phyloP scores from a whole-genome alignment of 2,113 vertebrate species.

The Onychostruthus taczanowskii region DNA sequence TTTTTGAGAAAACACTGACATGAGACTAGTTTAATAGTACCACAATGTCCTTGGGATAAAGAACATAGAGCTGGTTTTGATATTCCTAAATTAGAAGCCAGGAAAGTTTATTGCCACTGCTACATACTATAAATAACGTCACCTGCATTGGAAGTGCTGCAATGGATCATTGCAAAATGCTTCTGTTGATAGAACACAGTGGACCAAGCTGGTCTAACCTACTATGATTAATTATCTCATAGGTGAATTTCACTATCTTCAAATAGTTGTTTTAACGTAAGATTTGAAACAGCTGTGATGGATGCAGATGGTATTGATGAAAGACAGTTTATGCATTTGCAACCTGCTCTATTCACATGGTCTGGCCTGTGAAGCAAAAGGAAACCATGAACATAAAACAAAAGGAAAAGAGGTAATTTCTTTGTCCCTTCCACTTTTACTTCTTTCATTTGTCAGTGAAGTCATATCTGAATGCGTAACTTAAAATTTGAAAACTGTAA shows the following conservation, averaged over 20 bases:
- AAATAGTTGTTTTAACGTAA: not conserved
- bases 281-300: not conserved
- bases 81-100: not conserved
- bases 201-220: not conserved
- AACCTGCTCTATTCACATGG: not conserved
- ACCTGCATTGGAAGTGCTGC: not conserved
- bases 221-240: not conserved
- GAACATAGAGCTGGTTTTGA: not conserved
- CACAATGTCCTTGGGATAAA: not conserved
- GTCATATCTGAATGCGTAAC: not conserved
- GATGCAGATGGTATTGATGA: not conserved
- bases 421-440: not conserved
- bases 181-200: constrained; percentile 1
- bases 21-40: not conserved
- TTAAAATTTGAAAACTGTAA: not conserved
- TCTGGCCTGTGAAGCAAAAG: not conserved
- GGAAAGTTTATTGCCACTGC: not conserved
- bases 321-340: not conserved
- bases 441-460: not conserved
- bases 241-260: not conserved
- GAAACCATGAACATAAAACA: not conserved
- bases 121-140: not conserved
- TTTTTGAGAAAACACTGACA: not conserved
- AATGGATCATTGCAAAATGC: constrained; percentile 10
- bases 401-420: not conserved